These are phyloP conservation scores for Phyllotis vaccarum DNA, from an alignment of 2,797 vertebrate genomes.

Conservation along the genomic window DNA sequence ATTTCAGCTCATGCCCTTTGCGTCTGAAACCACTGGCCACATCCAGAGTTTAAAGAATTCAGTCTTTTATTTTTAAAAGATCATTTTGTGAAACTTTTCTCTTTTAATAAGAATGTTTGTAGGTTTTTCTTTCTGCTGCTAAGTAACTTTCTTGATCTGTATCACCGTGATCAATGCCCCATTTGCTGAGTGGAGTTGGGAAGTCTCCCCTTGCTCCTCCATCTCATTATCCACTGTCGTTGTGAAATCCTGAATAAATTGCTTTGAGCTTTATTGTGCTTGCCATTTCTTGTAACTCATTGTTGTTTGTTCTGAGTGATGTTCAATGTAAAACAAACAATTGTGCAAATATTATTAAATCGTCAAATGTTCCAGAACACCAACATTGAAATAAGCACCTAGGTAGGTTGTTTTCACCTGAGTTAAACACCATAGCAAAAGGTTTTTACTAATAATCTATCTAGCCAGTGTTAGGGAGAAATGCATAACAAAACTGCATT, in stretches of 20 bases:
- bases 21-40: background rate
- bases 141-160: background rate
- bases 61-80: conserved; percentile 11
- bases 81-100: background rate
- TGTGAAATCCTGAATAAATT: background rate
- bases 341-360: background rate
- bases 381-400: background rate
- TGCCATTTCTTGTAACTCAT: background rate
- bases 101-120: background rate
- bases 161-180: background rate
- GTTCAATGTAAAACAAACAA: background rate
- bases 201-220: background rate
- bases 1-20: background rate
- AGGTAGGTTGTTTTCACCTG: background rate
- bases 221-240: background rate
- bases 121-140: background rate
- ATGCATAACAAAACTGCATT: background rate
- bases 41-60: conserved; percentile 28
- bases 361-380: background rate
- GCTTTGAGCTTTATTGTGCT: background rate
- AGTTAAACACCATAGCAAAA: background rate
- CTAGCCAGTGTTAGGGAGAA: background rate
- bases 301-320: background rate
- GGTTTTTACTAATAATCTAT: background rate
- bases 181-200: background rate